phyloP scores from a whole-genome alignment of 2,888 invertebrate genomes.

The Tachina lurida region DNA sequence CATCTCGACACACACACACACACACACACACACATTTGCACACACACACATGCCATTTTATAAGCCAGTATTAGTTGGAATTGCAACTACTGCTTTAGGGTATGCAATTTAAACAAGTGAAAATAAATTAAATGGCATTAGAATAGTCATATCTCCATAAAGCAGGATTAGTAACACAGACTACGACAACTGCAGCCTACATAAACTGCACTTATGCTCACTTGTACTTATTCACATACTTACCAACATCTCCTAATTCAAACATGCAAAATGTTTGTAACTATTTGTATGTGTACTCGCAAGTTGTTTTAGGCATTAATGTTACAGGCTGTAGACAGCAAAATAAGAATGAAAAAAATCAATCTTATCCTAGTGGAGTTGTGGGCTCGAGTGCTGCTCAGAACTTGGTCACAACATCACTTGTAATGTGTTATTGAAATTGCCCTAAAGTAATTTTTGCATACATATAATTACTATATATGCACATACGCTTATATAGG shows the following conservation, averaged over 20 bases:
- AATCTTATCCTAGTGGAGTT: background rate
- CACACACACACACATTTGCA: background rate
- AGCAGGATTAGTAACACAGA: conserved; percentile 61
- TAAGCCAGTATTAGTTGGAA: conserved; percentile 27
- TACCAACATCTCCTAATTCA: background rate
- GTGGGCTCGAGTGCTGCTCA: too few relatives aligned
- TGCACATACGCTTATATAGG: too few relatives aligned
- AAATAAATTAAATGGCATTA: conserved; percentile 72
- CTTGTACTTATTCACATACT: background rate
- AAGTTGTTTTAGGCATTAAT: background rate
- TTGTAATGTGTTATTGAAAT: too few relatives aligned
- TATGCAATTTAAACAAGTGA: conserved; percentile 68
- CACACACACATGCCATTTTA: background rate
- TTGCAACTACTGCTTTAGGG: conserved; percentile 53
- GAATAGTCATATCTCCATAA: conserved; percentile 63
- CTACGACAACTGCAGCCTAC: conserved; percentile 34
- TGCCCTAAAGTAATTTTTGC: too few relatives aligned
- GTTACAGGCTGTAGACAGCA: conserved; percentile 11
- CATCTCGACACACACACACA: background rate
- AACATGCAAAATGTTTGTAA: background rate
- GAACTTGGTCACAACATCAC: too few relatives aligned
- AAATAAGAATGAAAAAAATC: background rate
- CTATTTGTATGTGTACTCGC: background rate
- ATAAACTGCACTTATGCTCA: conserved; percentile 17
- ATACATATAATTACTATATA: too few relatives aligned